Base-by-base conservation (phyloP, 2,797 vertebrate genomes). In the Heliangelus exortis region DNA sequence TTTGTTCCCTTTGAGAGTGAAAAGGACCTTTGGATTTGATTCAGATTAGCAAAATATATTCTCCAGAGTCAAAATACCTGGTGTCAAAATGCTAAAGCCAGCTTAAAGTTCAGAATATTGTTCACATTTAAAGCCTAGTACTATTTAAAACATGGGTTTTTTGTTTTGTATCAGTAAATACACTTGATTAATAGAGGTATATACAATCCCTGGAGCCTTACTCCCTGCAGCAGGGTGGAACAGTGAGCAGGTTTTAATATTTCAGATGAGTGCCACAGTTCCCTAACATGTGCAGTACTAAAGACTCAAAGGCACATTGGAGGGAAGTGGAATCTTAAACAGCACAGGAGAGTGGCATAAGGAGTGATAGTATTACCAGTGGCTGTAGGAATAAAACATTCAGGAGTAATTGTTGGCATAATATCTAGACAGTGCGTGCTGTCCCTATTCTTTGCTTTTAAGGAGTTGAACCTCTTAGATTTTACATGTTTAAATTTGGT, bases 21-120 rank as follows among this genome's bases (percentile, higher is more conserved):
- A 80, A 39, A 75, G 65, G 73, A 75, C 61, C 50, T 93, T 93
- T 81, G 79, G 50, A 72, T 92, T 87, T 91, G 36, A 91, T 91
- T 59, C 54, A 89, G 87, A 94, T 50, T n/a, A 83, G 17, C 57
- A 75, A 26, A 72, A 54, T 67, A 28, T 15, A 15, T 68, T 91
- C 33, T 93, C 26, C 34, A 50, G 23, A 43, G 83, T 87, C 76
- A 39, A 83, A 94, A 50, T 63, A 67, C 26, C 6, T 65, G 61
- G 31, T 74, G 82, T 66, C n/a, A 87, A 91, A 92, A 61, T 72
- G 23, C 45, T 83, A 58, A 65, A 85, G 62, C 26, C 58, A 26
- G 22, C 58, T 72, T 39, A 78, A 89, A 92, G 61, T 93, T 96
- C 79, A 93, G 62, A 65, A 45, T 4, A 9, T 61, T 43, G 36